phyloP scores from a whole-genome alignment of 2,113 vertebrate genomes.

The Scophthalmus maximus region DNA sequence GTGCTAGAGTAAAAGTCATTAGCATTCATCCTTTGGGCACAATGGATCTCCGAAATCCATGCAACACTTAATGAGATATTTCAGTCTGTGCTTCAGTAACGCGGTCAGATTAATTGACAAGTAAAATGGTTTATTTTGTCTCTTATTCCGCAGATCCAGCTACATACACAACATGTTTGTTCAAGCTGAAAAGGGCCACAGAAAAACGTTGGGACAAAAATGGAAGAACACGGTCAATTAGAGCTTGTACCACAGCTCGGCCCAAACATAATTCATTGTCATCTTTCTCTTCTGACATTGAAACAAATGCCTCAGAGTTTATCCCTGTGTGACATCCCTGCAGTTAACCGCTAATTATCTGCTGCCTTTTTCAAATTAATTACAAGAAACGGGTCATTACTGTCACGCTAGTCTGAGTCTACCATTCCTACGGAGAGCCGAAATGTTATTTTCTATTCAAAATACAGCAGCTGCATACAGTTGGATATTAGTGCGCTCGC shows the following conservation, averaged over 20 bases:
- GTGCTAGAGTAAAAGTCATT: no score
- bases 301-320: constrained; percentile 12
- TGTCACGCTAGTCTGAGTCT: constrained; percentile 34
- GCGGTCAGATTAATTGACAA: no score
- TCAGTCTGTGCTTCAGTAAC: no score
- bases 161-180: not conserved
- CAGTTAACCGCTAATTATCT: constrained; percentile 42
- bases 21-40: no score
- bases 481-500: constrained; percentile 2
- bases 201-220: not conserved
- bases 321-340: constrained; percentile 9
- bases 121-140: no score
- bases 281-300: constrained; percentile 33
- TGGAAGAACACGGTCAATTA: constrained; percentile 25
- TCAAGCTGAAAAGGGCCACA: not conserved
- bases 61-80: no score
- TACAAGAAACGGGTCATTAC: constrained; percentile 53
- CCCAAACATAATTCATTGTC: constrained; percentile 31
- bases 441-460: constrained; percentile 44
- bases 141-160: no score
- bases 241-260: not conserved
- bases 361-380: constrained; percentile 43
- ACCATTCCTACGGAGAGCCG: constrained; percentile 15
- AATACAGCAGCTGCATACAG: constrained; percentile 26
- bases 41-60: no score